Conservation (phyloP, 2,113 vertebrate species). For the Arothron firmamentum region DNA sequence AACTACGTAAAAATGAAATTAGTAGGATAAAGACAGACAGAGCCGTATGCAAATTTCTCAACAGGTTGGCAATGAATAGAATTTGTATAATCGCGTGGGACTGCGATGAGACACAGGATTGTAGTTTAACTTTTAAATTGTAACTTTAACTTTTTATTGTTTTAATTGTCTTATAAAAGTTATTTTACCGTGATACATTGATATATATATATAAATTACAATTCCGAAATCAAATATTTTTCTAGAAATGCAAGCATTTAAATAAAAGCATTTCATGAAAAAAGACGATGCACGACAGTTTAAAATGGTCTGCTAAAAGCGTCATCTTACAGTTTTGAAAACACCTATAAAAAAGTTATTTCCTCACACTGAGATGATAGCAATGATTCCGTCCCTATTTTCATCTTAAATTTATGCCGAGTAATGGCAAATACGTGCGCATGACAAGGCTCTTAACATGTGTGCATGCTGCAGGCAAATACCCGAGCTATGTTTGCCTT, state of each 20-base stretch:
- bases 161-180: background rate
- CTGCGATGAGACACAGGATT: constrained; percentile 10
- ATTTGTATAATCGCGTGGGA: constrained; percentile 12
- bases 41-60: constrained; percentile 57
- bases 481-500: constrained; percentile 85
- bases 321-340: too few relatives aligned
- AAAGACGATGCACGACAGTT: too few relatives aligned
- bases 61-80: constrained; percentile 65
- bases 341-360: too few relatives aligned
- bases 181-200: background rate
- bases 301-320: too few relatives aligned
- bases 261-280: too few relatives aligned
- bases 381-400: background rate
- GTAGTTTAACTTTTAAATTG: constrained; percentile 8
- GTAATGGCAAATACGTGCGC: constrained; percentile 30
- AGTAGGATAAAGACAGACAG: constrained; percentile 22
- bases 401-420: constrained; percentile 24
- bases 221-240: background rate
- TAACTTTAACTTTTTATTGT: too few relatives aligned
- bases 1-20: constrained; percentile 7
- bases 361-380: too few relatives aligned
- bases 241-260: background rate
- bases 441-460: constrained; percentile 53
- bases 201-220: background rate
- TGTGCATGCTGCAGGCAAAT: constrained; percentile 63